phyloP scores from a whole-genome alignment of 1,140 invertebrate genomes.

The Drosophila burlai region DNA sequence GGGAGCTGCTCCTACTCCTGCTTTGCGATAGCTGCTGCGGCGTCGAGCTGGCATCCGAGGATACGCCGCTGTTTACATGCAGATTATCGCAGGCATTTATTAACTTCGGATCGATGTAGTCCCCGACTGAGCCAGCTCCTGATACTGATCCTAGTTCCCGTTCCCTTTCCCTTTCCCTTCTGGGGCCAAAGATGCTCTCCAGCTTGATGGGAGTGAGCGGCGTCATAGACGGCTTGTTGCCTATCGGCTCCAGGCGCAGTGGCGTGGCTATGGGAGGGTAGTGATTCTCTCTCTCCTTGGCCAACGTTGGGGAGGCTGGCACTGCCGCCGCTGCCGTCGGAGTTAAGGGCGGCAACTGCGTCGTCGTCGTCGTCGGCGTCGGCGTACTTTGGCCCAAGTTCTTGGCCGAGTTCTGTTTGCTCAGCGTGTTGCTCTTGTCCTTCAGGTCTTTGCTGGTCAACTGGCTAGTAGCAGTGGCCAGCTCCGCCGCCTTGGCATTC shows the following conservation, averaged over 20 bases:
- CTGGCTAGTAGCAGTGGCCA: constrained; percentile 39
- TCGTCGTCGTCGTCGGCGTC: constrained; percentile 4
- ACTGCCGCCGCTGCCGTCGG: constrained; percentile 1
- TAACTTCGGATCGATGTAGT: constrained; percentile 81
- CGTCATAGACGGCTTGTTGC: constrained; percentile 26
- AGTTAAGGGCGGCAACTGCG: constrained; percentile 57
- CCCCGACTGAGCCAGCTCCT: constrained; percentile 11
- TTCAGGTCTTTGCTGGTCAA: constrained; percentile 80
- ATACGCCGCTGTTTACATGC: constrained; percentile 51
- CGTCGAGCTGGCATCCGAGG: constrained; percentile 61
- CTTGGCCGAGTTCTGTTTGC: constrained; percentile 83
- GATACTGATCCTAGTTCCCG: constrained; percentile 19
- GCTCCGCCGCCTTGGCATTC: constrained; percentile 59
- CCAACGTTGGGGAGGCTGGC: constrained; percentile 6
- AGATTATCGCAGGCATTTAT: constrained; percentile 84
- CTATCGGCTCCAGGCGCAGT: constrained; percentile 57
- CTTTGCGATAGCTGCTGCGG: constrained; percentile 54
- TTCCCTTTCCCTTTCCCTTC: too few species aligned
- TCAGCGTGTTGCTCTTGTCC: constrained; percentile 83
- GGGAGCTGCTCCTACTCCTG: constrained; percentile 66
- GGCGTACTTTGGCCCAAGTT: constrained; percentile 46
- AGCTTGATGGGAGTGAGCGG: constrained; percentile 56
- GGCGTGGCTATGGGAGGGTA: constrained; percentile 43
- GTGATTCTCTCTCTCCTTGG: constrained; percentile 39
- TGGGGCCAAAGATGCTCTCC: constrained; percentile 62